These are phyloP conservation scores for Halichoerus grypus DNA, from an alignment of 2,113 vertebrate genomes.

Conservation along the genomic window DNA sequence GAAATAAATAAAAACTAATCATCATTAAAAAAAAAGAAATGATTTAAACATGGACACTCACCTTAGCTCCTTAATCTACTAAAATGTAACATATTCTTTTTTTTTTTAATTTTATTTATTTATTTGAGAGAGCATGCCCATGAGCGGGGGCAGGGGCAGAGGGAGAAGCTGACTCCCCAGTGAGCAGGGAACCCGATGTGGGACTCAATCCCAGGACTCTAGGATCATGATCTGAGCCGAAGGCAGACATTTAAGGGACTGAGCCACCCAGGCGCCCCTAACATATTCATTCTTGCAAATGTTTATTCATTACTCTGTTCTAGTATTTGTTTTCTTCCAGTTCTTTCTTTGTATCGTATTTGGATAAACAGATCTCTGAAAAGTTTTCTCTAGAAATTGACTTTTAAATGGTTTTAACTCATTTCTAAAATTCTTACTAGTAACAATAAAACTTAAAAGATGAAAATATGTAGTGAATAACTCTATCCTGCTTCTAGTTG, in stretches of 20 bases:
- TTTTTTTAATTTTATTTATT: too few relatives aligned
- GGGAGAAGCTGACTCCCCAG: too few relatives aligned
- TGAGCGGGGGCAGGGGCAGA: too few relatives aligned
- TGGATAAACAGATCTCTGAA: conserved; percentile 12
- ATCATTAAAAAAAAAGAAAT: too few relatives aligned
- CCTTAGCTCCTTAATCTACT: background rate
- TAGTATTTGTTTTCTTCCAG: background rate
- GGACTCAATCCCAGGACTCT: too few relatives aligned
- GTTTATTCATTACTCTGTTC: background rate
- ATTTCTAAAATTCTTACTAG: background rate
- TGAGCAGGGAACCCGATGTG: too few relatives aligned
- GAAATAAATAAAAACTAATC: too few relatives aligned
- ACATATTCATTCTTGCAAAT: background rate
- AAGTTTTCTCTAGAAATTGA: background rate
- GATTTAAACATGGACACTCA: background rate
- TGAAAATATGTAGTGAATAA: conserved; percentile 22
- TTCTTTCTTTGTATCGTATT: background rate
- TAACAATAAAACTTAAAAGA: background rate
- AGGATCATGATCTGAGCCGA: too few relatives aligned
- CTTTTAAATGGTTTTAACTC: conserved; percentile 31
- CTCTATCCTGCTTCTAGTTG: background rate
- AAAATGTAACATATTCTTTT: background rate
- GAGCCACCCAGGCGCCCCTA: background rate
- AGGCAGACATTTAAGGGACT: too few relatives aligned
- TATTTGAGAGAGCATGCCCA: too few relatives aligned